A percentile compares a stretch with the other conserved stretches of the same genome.
Conservation (phyloP, 2,888 invertebrate genomes). For the Hydrotaea cyrtoneurina region DNA sequence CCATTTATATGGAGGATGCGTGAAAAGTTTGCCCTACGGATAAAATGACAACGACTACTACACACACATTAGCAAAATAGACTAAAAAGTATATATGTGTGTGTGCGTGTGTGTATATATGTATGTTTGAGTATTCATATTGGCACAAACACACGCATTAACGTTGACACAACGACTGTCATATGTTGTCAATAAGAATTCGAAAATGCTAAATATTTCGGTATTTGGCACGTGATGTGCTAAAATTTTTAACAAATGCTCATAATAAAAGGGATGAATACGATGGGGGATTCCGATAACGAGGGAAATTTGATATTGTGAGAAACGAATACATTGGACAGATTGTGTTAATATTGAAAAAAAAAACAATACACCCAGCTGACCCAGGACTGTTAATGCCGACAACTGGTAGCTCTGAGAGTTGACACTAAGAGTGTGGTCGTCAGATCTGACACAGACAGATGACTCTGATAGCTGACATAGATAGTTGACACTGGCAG, state of each 20-base stretch:
- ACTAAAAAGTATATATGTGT: neutral
- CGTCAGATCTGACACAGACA: no score
- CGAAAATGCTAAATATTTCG: constrained; percentile 63
- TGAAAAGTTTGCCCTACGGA: constrained; percentile 41
- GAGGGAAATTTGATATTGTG: neutral
- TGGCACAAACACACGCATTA: neutral
- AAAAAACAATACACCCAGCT: no score
- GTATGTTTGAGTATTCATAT: constrained; percentile 20
- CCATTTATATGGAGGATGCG: constrained; percentile 11
- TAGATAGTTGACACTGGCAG: no score
- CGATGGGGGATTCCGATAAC: neutral
- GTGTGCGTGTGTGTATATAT: constrained; percentile 16
- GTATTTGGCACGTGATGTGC: constrained; percentile 66
- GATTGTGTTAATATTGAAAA: no score
- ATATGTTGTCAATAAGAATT: constrained; percentile 65
- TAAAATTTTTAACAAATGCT: constrained; percentile 60
- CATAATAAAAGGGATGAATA: neutral
- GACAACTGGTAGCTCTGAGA: no score
- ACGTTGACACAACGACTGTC: constrained; percentile 61
- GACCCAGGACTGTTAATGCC: no score
- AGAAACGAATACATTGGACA: neutral
- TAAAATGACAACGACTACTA: constrained; percentile 26
- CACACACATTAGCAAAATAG: constrained; percentile 7
- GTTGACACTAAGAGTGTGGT: no score
- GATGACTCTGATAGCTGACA: no score